Conservation (phyloP, 2,113 vertebrate genomes). For the Cnemophilus loriae region DNA sequence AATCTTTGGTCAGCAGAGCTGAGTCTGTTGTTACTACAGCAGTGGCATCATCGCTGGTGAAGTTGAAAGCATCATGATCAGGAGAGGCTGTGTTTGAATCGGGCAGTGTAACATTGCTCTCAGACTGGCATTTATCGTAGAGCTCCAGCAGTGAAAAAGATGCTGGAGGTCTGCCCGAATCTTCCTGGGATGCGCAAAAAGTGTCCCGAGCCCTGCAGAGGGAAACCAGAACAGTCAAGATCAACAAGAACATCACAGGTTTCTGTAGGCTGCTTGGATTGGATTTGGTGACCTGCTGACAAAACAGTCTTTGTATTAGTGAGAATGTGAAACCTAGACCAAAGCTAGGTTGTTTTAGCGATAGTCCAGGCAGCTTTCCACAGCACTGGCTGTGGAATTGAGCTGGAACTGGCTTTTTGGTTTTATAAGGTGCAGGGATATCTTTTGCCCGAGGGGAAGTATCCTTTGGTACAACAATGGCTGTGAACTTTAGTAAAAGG, state of each 20-base stretch:
- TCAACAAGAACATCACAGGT: not conserved
- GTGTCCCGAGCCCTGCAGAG: conserved; percentile 63
- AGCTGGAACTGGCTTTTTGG: not conserved
- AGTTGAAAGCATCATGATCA: rapidly evolving
- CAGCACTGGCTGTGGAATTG: not conserved
- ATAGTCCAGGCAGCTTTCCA: not conserved
- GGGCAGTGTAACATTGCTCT: not conserved
- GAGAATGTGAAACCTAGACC: not conserved
- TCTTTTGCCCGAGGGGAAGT: not conserved
- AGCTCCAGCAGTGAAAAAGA: conserved; percentile 45
- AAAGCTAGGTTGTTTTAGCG: not conserved
- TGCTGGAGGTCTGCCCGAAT: not conserved
- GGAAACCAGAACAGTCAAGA: not conserved
- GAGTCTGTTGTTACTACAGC: not conserved
- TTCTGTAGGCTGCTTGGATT: not conserved
- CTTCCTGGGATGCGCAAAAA: conserved; percentile 27
- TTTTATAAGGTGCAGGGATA: not conserved
- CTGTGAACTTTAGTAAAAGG: not conserved
- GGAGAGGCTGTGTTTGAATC: not conserved
- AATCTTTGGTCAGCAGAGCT: not conserved
- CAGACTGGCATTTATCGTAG: conserved; percentile 8
- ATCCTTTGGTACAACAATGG: not conserved
- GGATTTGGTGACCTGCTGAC: not conserved
- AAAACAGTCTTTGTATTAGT: not conserved
- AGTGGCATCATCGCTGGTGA: not conserved